Evolutionary conservation across 1,140 invertebrate species (phyloP), one percentile per base, ranked within the genome.

Genomic region (Phthorimaea operculella): DNA sequence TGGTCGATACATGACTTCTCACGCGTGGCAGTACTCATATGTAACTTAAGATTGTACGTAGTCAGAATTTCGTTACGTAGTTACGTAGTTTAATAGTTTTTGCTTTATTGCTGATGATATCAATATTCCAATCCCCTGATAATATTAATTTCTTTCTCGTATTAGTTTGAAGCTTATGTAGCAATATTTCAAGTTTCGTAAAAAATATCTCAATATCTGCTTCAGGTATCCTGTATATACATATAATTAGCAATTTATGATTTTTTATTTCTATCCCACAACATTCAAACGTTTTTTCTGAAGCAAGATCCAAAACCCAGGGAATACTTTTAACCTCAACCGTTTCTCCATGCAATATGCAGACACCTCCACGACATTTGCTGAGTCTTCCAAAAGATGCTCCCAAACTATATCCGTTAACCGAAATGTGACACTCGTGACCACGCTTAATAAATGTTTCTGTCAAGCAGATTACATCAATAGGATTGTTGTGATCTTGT

Each of bases 1-100:
- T 50, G 48, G 15, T 50, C 48, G 21, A 50, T 50, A 33, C 48
- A 50, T 12, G 48, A 28, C 11, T 28, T 11, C 15, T 50, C 9
- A n/a, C 48, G 17, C 21, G 48, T 50, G 5, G 48, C 17, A 28
- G 17, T 50, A 50, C 10, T 28, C 10, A 50, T 50, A 28, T 50
- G 48, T 50, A 50, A 33, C 8, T 28, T 7, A 12, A 50, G 14
- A 33, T 50, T 50, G 21, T 50, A 15, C 3, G 8, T 16, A 16
- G 11, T 17, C 15, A 16, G 44, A 17, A 47, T 15, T 16, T 47
- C 15, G 1, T 8, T 15, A 16, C 7, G 16, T 15, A 1, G 12
- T 15, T 9, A 15, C 15, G 12, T 14, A 15, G 11, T 15, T 47
- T 47, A 14, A 39, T 39, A 39, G 11, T 17, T 17, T 15, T 47